phyloP scores from a whole-genome alignment of 2,888 invertebrate species.

The Syritta pipiens region DNA sequence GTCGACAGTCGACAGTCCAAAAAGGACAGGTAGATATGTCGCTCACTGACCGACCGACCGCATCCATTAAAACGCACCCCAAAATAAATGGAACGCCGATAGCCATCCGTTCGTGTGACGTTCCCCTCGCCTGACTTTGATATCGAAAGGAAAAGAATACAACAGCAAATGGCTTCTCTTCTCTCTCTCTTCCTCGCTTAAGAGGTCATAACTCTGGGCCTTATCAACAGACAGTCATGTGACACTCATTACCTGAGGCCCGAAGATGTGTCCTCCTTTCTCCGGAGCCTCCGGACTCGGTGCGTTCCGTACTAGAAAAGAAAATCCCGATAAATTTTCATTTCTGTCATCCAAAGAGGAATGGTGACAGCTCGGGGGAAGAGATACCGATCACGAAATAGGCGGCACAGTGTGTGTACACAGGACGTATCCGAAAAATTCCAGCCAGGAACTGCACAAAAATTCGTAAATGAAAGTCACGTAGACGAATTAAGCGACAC shows the following conservation, averaged over 20 bases:
- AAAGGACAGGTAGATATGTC: slow-evolving; percentile 54
- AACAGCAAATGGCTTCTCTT: neutral
- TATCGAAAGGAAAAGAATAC: slow-evolving; percentile 5
- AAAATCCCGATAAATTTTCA: slow-evolving; percentile 64
- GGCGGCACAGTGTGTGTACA: slow-evolving; percentile 38
- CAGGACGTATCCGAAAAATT: slow-evolving; percentile 20
- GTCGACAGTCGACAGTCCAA: neutral
- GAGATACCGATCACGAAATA: slow-evolving; percentile 61
- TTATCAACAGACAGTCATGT: slow-evolving; percentile 64
- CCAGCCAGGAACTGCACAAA: slow-evolving; percentile 54
- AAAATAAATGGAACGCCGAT: slow-evolving; percentile 63
- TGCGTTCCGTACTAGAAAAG: slow-evolving; percentile 31
- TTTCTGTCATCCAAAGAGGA: slow-evolving; percentile 55
- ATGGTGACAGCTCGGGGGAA: slow-evolving; percentile 51
- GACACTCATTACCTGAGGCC: slow-evolving; percentile 57
- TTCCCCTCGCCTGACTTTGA: slow-evolving; percentile 35
- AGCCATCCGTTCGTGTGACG: slow-evolving; percentile 59
- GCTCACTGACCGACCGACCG: slow-evolving; percentile 48
- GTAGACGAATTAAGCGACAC: slow-evolving; percentile 55
- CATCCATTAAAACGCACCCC: slow-evolving; percentile 64
- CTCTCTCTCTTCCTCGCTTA: slow-evolving; percentile 6
- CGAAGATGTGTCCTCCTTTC: slow-evolving; percentile 35
- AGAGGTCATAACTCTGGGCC: slow-evolving; percentile 65
- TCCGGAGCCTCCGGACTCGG: no score
- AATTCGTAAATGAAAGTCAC: slow-evolving; percentile 57